Conservation (phyloP, 2,113 vertebrate genomes). For the Paradoxurus hermaphroditus region DNA sequence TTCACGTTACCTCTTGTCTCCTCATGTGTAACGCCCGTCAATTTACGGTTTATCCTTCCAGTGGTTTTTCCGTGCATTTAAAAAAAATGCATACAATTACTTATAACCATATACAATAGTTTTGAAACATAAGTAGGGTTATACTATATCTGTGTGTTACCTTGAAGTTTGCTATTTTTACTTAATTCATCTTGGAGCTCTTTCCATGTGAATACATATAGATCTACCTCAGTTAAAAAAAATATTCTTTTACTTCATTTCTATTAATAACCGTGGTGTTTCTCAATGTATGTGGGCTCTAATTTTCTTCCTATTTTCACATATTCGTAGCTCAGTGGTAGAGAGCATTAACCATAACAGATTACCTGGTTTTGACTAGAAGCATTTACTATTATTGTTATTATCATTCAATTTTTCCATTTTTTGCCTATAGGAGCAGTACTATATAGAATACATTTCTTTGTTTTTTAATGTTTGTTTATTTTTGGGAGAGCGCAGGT, state of each 20-base stretch:
- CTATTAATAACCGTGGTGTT: background rate
- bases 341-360: background rate
- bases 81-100: background rate
- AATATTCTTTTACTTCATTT: background rate
- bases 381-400: background rate
- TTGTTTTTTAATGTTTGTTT: too few species aligned
- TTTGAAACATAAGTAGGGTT: background rate
- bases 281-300: background rate
- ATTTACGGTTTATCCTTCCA: background rate
- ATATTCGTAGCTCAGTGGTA: background rate
- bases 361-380: background rate
- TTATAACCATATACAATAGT: background rate
- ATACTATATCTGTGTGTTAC: background rate
- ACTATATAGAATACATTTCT: background rate
- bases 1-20: background rate
- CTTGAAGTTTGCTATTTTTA: background rate
- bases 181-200: background rate
- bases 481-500: too few species aligned
- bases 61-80: background rate
- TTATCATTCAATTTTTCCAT: background rate
- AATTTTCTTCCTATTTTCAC: conserved; percentile 11
- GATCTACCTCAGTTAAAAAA: background rate
- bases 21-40: background rate
- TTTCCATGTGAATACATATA: background rate
- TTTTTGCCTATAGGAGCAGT: background rate